Evolutionary conservation across 2,797 vertebrate genomes (phyloP).

Genomic region (Anguilla marmorata): DNA sequence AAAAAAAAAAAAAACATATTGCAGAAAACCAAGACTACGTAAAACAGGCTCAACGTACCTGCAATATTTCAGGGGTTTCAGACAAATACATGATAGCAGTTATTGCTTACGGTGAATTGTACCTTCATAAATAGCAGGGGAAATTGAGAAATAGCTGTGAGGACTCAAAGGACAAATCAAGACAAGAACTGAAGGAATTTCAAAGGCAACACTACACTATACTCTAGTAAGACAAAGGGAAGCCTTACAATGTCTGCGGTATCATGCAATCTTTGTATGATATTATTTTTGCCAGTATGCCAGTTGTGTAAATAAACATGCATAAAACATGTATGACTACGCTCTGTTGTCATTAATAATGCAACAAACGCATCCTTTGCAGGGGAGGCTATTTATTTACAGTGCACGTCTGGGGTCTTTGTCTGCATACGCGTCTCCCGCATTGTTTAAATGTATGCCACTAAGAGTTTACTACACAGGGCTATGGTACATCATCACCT

Average conservation of each 20-base stretch:
- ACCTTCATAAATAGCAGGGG: constrained; percentile 22
- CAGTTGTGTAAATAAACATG: not conserved
- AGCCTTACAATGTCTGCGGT: not conserved
- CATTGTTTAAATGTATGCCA: not conserved
- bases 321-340: not conserved
- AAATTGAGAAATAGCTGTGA: constrained; percentile 12
- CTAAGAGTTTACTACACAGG: not conserved
- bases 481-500: not conserved
- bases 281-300: too few species aligned
- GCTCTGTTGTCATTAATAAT: too few species aligned
- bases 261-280: not conserved
- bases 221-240: not conserved
- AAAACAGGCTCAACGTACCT: not conserved
- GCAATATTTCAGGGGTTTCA: constrained; percentile 20
- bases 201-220: not conserved
- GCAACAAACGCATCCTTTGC: not conserved
- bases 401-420: not conserved
- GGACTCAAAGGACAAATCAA: not conserved
- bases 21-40: not conserved
- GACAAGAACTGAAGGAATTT: not conserved
- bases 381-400: not conserved
- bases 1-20: not conserved
- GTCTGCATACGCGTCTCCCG: too few species aligned
- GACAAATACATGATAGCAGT: constrained; percentile 22
- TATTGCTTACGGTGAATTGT: not conserved